Base-by-base conservation (phyloP, 2,797 vertebrate species). In the Aphelocoma californica region DNA sequence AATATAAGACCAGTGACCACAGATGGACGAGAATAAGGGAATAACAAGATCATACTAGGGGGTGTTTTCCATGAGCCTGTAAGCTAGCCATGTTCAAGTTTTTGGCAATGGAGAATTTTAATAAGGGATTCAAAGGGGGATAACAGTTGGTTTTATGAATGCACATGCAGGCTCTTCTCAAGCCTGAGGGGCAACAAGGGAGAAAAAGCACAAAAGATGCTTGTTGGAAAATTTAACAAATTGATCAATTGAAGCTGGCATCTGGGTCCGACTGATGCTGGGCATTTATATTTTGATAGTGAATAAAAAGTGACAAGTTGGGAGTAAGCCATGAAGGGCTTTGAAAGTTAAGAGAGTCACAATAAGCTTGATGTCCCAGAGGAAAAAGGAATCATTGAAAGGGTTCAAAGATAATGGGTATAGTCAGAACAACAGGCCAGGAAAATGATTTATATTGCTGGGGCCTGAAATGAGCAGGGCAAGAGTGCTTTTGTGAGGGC, bases 201-300 rank as follows among this genome's bases (percentile, higher is more conserved):
- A 96, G 84, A 97, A 96, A 93, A 95, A 93, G 95, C 96, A 97
- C 95, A 96, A 96, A 97, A 96, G 96, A 91, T 97, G 92, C 91
- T 95, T 96, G 95, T 97, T 96, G 95, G 95, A 90, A 96, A 96
- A 95, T 95, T 70, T 94, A 95, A 97, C 95, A 97, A 96, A 96
- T 92, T 96, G 95, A 96, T 97, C 95, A 95, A 94, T 96, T 96
- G 95, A 91, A 93, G 91, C 82, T 97, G 95, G 95, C 95, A 95
- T 96, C 93, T 94, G 93, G 91, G 80, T 56, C 94, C 0, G 89
- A 96, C 87, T 95, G 95, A 96, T 96, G 92, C 95, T 94, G 91
- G 87, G 94, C 86, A 96, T 94, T 96, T 95, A 90, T 95, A 92
- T 96, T 96, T 96, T 96, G 95, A 94, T 96, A 94, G 85, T n/a